phyloP scores from a whole-genome alignment of 2,113 vertebrate species.

The Thamnaconus septentrionalis region DNA sequence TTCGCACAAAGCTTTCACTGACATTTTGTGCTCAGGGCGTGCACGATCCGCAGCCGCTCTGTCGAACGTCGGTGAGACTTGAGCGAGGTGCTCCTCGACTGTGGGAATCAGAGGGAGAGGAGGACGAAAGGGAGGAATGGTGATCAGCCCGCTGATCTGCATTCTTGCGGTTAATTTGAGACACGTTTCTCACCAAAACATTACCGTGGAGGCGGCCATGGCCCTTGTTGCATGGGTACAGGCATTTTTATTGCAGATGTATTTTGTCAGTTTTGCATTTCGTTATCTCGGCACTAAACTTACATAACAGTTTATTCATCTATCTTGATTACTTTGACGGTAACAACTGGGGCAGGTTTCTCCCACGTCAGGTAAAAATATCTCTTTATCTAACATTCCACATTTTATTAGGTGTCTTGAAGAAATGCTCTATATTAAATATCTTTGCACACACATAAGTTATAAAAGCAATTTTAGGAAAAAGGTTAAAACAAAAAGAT shows the following conservation, averaged over 20 bases:
- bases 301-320: not conserved
- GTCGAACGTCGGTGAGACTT: constrained; percentile 13
- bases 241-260: not conserved
- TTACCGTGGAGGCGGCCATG: not conserved
- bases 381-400: not conserved
- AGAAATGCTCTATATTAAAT: not conserved
- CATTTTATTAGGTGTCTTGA: not conserved
- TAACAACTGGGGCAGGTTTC: not conserved
- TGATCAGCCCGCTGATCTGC: constrained; percentile 21
- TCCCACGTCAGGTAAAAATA: no score
- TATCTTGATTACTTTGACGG: not conserved
- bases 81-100: constrained; percentile 6
- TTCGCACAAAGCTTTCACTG: constrained; percentile 33
- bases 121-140: constrained; percentile 33
- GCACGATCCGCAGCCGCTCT: constrained; percentile 1
- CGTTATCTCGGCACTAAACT: not conserved
- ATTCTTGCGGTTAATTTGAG: constrained; percentile 26
- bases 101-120: constrained; percentile 29
- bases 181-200: constrained; percentile 22
- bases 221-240: not conserved
- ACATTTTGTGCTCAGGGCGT: constrained; percentile 7
- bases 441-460: no score
- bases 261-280: not conserved
- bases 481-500: no score
- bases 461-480: no score